These are phyloP conservation scores for Stenchaetothrips biformis DNA, from an alignment of 2,888 invertebrate species.

Conservation along the genomic window DNA sequence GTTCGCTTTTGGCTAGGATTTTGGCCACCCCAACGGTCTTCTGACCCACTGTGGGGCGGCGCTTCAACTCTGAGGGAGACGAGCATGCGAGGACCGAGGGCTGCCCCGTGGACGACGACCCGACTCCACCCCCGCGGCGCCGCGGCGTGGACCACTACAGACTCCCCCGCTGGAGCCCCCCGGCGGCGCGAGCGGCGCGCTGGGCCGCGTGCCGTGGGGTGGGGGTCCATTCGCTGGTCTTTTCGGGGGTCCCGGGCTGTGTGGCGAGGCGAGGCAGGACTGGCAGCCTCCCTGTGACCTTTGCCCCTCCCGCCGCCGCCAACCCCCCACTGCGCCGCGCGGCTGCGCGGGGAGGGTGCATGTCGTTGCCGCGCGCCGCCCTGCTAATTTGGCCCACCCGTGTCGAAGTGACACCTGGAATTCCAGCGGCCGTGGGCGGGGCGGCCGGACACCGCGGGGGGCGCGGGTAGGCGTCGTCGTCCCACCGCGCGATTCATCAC, in stretches of 20 bases:
- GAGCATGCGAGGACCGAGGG: too few species aligned
- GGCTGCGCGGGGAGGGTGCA: not conserved
- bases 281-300: not conserved
- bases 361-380: not conserved
- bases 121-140: too few species aligned
- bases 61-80: too few species aligned
- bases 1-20: too few species aligned
- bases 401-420: not conserved
- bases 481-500: not conserved
- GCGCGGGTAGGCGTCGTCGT: not conserved
- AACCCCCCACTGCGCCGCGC: not conserved
- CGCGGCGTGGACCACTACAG: too few species aligned
- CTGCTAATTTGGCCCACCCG: not conserved
- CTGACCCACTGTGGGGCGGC: too few species aligned
- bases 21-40: too few species aligned
- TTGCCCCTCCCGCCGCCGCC: not conserved
- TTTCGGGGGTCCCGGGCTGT: not conserved
- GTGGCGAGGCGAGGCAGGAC: too few species aligned
- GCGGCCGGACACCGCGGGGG: not conserved
- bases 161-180: not conserved
- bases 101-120: too few species aligned
- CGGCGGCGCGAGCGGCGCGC: not conserved
- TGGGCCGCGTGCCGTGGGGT: not conserved
- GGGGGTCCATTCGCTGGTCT: not conserved
- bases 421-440: not conserved